Conservation (phyloP, 2,113 vertebrate genomes). For the Heliornis fulica region DNA sequence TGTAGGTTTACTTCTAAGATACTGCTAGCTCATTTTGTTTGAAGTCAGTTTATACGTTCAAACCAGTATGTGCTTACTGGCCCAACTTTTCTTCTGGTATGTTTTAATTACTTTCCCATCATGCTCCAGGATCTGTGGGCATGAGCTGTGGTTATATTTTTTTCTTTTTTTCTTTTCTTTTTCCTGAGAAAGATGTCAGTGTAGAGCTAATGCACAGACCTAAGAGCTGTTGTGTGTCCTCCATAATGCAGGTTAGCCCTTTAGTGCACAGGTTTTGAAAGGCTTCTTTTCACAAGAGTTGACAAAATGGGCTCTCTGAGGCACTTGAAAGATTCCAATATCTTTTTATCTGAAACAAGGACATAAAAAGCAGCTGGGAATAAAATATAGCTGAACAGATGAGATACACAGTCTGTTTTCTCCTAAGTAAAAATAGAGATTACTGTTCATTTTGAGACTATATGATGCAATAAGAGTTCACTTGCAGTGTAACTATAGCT, state of each 20-base stretch:
- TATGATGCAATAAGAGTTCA: constrained; percentile 31
- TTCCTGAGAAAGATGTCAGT: neutral
- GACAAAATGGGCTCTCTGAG: constrained; percentile 4
- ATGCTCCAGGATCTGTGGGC: neutral
- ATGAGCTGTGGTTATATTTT: neutral
- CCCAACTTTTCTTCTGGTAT: neutral
- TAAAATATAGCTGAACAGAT: constrained; percentile 58
- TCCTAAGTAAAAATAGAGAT: constrained; percentile 57
- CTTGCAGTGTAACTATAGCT: constrained; percentile 24
- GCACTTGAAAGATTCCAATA: constrained; percentile 12
- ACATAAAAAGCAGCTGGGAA: constrained; percentile 59
- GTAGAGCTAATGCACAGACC: neutral
- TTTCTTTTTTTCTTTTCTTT: neutral
- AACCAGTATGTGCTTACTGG: neutral
- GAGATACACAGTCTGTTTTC: constrained; percentile 56
- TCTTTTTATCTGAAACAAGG: constrained; percentile 41
- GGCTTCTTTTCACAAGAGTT: neutral
- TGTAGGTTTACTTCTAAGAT: neutral
- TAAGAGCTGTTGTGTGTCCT: neutral
- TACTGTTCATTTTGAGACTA: constrained; percentile 60
- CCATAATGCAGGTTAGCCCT: neutral
- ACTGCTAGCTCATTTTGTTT: neutral
- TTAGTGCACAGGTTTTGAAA: neutral
- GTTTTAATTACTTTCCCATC: neutral
- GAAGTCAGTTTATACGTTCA: neutral